Evolutionary conservation across 2,113 vertebrate species (phyloP), one percentile per base, ranked within the genome.

Genomic region (Protobothrops flavoviridis): DNA sequence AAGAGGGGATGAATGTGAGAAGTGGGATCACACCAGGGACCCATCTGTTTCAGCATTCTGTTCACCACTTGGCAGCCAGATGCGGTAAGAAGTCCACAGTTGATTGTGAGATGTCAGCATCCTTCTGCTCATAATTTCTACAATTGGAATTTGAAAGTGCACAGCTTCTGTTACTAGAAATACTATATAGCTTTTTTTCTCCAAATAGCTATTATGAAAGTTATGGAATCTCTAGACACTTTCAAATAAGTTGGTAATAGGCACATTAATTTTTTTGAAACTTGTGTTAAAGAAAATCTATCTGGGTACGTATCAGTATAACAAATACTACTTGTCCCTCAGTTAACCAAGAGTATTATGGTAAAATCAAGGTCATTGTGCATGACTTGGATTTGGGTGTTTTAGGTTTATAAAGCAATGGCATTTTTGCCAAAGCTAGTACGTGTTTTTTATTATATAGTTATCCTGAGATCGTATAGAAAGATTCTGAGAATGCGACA

Each of bases 391-490:
- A 90, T 92, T 24, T 61, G 69, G 87, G 55, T 94, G 88, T 94
- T 90, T 55, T 93, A 64, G 87, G 57, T 88, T 92, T 7, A 87
- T 89, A 57, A 93, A 92, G 85, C 52, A 81, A 2, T 55, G 86
- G 48, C 53, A 93, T 94, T 93, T 5, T 55, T 91, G 91, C 94
- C 61, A 94, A 90, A 94, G 93, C 94, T 53, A 86, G 45, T 89
- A 43, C 20, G 64, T 97, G 95, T 1, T 96, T 96, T 95, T 97
- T 94, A 96, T 97, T 96, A 96, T 89, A 91, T 7, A n/a, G 88
- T 96, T 96, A 94, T 94, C 94, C 88, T 92, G 94, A 92, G 94
- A 94, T 69, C 94, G 94, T 96, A 5, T 0, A 94, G 93, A 92
- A 93, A 95, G 69, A 90, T 33, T 86, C 92, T 95, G 91, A 92